phyloP scores from a whole-genome alignment of 2,113 vertebrate species.

The Oplegnathus fasciatus region DNA sequence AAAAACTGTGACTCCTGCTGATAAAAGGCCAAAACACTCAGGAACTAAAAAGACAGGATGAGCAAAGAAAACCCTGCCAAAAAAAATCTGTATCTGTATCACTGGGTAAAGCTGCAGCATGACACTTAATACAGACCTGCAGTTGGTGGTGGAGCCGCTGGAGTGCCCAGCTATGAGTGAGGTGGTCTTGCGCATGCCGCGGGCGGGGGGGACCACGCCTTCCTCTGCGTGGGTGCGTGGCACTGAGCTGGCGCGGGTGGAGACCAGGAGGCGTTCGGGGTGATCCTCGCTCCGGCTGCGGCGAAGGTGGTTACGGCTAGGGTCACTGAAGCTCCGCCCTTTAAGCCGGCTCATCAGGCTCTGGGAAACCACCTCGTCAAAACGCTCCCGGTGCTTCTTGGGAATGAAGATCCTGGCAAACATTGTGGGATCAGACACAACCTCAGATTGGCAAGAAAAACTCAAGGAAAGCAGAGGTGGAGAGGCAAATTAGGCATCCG shows the following conservation, averaged over 20 bases:
- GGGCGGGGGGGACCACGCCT: constrained; percentile 73
- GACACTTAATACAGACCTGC: constrained; percentile 86
- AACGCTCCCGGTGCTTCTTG: constrained; percentile 96
- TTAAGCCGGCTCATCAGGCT: constrained; percentile 94
- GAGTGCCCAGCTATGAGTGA: constrained; percentile 89
- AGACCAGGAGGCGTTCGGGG: constrained; percentile 93
- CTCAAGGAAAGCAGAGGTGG: constrained; percentile 15
- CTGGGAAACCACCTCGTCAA: constrained; percentile 97
- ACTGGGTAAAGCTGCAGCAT: background rate
- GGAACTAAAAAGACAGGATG: background rate
- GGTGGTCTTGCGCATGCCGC: constrained; percentile 90
- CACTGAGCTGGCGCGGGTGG: constrained; percentile 94
- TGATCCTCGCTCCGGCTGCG: constrained; percentile 96
- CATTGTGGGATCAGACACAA: constrained; percentile 57
- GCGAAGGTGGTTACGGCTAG: constrained; percentile 88
- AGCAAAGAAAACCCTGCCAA: constrained; percentile 7
- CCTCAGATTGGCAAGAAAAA: constrained; percentile 21
- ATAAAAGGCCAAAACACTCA: constrained; percentile 1
- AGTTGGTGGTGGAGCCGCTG: constrained; percentile 82
- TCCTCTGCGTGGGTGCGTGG: constrained; percentile 91
- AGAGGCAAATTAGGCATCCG: background rate
- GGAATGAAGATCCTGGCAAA: constrained; percentile 96
- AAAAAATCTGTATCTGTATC: background rate
- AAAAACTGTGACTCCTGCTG: constrained; percentile 1
- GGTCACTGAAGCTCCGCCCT: constrained; percentile 88